Base-by-base conservation (phyloP, 2,113 vertebrate genomes). In the Atlantisia rogersi region DNA sequence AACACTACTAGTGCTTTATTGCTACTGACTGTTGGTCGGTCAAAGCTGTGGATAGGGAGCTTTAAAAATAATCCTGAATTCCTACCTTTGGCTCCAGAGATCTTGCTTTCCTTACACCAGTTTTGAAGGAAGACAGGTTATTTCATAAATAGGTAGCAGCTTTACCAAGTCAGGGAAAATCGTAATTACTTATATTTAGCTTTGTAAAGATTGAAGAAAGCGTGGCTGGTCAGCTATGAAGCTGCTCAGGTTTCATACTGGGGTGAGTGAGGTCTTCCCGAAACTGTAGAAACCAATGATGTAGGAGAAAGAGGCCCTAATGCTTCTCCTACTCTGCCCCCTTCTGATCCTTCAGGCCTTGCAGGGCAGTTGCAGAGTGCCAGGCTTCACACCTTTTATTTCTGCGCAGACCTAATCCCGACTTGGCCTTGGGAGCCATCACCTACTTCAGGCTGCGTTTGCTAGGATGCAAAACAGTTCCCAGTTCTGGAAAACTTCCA, bases 401-500 rank as follows among this genome's bases (percentile, higher is more conserved):
- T 91, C 76, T 77, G 44, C 79, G 37, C 52, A 74, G 48, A 67
- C 64, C 58, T 90, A 82, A 80, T 82, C 67, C 89, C 2, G 1
- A 82, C 16, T 26, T 80, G 48, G 68, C 74, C 6, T 14, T n/a
- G 11, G 40, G 48, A 88, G 32, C 68, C 69, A 60, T 68, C 63
- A 71, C 55, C 88, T 87, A 73, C 35, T 64, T 94, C 73, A 60
- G 46, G 42, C 50, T 93, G 50, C 58, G 60, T 82, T 82, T 82
- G 75, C 82, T 40, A 75, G 63, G 83, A 56, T 80, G 78, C 0
- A 0, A 53, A 59, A 59, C 59, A 60, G n/a, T 56, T 89, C 58
- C 59, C 68, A 48, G 44, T 70, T 90, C 85, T 88, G 83, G 87
- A 84, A 94, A 96, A 91, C 62, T 93, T 71, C 84, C 67, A 90